phyloP scores from a whole-genome alignment of 1,140 invertebrate species.

The Armadillidium nasatum region DNA sequence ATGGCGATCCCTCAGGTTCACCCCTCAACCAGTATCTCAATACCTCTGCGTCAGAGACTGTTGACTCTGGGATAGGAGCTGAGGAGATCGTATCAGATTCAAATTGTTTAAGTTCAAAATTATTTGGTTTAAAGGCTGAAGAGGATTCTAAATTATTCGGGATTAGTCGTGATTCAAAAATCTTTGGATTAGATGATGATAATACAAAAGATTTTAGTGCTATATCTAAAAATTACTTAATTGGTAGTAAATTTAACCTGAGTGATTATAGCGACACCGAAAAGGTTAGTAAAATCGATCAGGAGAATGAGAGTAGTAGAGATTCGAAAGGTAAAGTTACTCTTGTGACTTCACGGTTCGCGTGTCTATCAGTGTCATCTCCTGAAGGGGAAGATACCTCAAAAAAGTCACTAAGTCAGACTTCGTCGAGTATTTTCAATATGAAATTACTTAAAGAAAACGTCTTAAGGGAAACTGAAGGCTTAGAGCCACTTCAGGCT shows the following conservation, averaged over 20 bases:
- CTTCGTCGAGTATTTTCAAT: conserved; percentile 29
- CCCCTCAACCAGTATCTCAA: conserved; percentile 29
- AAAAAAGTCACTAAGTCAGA: neutral
- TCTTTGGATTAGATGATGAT: conserved; percentile 17
- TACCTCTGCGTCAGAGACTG: conserved; percentile 40
- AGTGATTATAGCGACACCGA: neutral
- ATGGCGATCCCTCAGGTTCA: conserved; percentile 32
- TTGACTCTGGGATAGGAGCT: conserved; percentile 44
- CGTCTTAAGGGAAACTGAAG: conserved; percentile 40
- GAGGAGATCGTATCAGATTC: conserved; percentile 42
- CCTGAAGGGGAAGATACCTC: conserved; percentile 33
- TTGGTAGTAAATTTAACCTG: neutral
- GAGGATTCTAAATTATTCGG: conserved; percentile 29
- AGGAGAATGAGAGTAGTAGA: neutral
- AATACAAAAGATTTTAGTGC: conserved; percentile 23
- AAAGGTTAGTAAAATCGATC: neutral
- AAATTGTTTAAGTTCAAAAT: conserved; percentile 35
- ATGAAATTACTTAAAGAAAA: conserved; percentile 42
- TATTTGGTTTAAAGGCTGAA: conserved; percentile 37
- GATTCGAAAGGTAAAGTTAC: conserved; percentile 30
- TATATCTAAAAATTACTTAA: conserved; percentile 14
- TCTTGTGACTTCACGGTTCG: conserved; percentile 43
- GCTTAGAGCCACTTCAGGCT: conserved; percentile 38
- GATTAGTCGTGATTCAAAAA: neutral
- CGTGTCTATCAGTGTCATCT: conserved; percentile 39